Evolutionary conservation across 2,113 vertebrate genomes (phyloP).

Genomic region (Drymodes brunneopygia): DNA sequence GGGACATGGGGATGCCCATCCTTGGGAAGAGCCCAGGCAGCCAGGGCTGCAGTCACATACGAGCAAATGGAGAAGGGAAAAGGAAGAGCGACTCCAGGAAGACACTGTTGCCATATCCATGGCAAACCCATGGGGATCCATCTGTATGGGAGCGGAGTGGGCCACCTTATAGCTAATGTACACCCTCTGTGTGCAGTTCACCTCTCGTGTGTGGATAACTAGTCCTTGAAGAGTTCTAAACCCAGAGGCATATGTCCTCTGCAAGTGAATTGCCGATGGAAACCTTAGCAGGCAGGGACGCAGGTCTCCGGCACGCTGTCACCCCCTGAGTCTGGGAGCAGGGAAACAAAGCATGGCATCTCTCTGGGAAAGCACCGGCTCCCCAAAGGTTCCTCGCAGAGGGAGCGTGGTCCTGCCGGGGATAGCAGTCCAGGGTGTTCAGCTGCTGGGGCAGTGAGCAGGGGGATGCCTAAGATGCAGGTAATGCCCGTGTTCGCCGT

Average conservation of each 20-base stretch:
- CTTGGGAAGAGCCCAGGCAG: fast-evolving
- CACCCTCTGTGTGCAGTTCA: too few relatives aligned
- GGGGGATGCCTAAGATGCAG: fast-evolving
- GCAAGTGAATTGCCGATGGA: neutral
- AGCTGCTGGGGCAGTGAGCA: neutral
- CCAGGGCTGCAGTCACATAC: neutral
- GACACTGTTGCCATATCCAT: fast-evolving
- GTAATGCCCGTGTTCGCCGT: fast-evolving
- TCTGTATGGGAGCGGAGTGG: fast-evolving
- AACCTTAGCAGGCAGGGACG: neutral
- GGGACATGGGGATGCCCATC: fast-evolving
- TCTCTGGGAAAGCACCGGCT: fast-evolving
- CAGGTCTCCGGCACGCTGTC: fast-evolving
- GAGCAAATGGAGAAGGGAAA: neutral
- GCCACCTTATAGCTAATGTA: fast-evolving
- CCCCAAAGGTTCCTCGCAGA: fast-evolving
- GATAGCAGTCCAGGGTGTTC: fast-evolving
- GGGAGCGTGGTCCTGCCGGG: fast-evolving
- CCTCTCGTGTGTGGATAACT: fast-evolving
- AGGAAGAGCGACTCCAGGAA: too few relatives aligned
- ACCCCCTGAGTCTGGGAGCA: neutral
- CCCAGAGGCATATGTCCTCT: fast-evolving
- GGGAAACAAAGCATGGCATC: neutral
- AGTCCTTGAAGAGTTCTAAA: neutral
- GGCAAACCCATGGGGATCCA: too few relatives aligned